phyloP scores from a whole-genome alignment of 2,888 invertebrate genomes.

The Syrista parreyssii region DNA sequence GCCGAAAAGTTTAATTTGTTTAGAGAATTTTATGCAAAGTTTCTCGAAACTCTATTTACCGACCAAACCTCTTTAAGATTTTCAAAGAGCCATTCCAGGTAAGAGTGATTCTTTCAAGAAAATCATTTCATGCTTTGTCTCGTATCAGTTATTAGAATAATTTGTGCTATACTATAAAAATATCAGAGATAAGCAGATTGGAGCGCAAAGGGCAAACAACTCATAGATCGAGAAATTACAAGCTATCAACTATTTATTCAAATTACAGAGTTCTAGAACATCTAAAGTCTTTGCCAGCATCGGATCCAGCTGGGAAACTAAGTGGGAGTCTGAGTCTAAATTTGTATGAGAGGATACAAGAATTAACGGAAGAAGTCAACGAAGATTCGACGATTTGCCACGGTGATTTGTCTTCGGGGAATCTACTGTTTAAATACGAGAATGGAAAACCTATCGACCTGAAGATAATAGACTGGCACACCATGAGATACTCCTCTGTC shows the following conservation, averaged over 20 bases:
- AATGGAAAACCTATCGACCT: constrained; percentile 43
- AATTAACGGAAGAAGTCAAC: constrained; percentile 23
- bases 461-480: constrained; percentile 54
- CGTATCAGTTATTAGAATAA: too few species aligned
- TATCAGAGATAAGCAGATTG: neutral
- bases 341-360: constrained; percentile 14
- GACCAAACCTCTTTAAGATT: neutral
- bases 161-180: neutral
- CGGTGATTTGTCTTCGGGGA: constrained; percentile 42
- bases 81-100: neutral
- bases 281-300: constrained; percentile 1
- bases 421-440: constrained; percentile 46
- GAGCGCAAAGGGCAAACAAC: neutral
- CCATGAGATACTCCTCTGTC: constrained; percentile 48
- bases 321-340: constrained; percentile 21
- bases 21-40: constrained; percentile 50
- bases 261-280: neutral
- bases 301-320: constrained; percentile 18
- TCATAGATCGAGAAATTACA: neutral
- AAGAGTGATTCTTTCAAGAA: neutral
- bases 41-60: constrained; percentile 34
- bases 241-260: neutral
- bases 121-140: neutral
- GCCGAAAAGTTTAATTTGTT: constrained; percentile 38
- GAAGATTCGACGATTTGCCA: constrained; percentile 49